Evolutionary conservation across 53 echinoderm and acorn worm genomes (phyloP).

Genomic region (Paelopatides confundens): DNA sequence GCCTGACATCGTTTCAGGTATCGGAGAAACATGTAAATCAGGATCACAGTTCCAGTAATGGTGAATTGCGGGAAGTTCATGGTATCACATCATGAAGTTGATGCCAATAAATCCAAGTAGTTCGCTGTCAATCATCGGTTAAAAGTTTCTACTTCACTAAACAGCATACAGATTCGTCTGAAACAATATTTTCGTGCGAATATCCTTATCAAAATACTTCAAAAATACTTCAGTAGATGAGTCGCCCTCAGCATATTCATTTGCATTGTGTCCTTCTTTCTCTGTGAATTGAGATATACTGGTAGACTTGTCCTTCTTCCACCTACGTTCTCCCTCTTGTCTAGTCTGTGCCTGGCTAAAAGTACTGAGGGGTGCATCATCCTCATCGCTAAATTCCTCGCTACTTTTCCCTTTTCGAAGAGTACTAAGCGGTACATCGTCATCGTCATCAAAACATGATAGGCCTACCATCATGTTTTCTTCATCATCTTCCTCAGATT

Average conservation of each 20-base stretch:
- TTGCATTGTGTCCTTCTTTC: constrained; percentile 5
- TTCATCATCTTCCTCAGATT: constrained; percentile 7
- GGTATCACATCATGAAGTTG: constrained; percentile 49
- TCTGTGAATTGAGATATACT: neutral
- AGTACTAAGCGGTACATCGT: constrained; percentile 36
- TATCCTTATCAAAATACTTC: constrained; percentile 19
- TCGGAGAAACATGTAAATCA: constrained; percentile 11
- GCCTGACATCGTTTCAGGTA: constrained; percentile 16
- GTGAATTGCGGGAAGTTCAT: too few relatives aligned
- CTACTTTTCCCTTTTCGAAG: neutral
- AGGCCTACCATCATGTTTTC: neutral
- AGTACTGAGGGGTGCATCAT: constrained; percentile 1
- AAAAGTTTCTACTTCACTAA: neutral
- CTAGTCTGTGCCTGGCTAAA: neutral
- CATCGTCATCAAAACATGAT: neutral
- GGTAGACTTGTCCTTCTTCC: neutral
- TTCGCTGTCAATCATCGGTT: constrained; percentile 30
- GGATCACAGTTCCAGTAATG: too few relatives aligned
- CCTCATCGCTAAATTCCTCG: constrained; percentile 1
- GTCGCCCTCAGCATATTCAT: constrained; percentile 35
- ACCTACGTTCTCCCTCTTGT: neutral
- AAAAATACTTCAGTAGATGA: constrained; percentile 39
- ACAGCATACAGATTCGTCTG: constrained; percentile 45
- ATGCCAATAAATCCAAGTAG: constrained; percentile 47
- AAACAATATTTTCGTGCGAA: constrained; percentile 27